These are phyloP conservation scores for Dascyllus trimaculatus DNA, from an alignment of 2,113 vertebrate genomes.

Conservation along the genomic window DNA sequence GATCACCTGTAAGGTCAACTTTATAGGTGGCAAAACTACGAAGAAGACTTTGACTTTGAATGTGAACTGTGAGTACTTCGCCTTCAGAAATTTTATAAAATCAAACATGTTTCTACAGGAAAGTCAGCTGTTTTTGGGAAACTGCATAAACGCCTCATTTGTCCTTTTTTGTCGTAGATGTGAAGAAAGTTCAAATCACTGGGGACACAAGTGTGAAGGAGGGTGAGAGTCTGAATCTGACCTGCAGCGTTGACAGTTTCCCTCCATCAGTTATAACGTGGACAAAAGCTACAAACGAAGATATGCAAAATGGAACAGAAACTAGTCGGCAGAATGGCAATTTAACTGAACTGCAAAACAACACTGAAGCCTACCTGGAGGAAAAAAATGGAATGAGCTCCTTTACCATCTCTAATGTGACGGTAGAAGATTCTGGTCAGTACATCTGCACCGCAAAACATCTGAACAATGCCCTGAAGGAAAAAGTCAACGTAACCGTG, in stretches of 20 bases:
- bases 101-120: no score
- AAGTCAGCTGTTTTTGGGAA: no score
- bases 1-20: slow-evolving; percentile 58
- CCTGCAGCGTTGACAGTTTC: slow-evolving; percentile 55
- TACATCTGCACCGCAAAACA: slow-evolving; percentile 61
- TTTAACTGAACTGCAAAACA: background rate
- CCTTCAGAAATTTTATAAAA: background rate
- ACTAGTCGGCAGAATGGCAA: background rate
- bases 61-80: slow-evolving; percentile 59
- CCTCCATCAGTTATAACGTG: slow-evolving; percentile 49
- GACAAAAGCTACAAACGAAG: background rate
- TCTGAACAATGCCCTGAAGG: background rate
- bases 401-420: slow-evolving; percentile 25
- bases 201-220: slow-evolving; percentile 28
- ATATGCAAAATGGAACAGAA: slow-evolving; percentile 1
- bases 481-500: slow-evolving; percentile 21
- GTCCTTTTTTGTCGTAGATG: slow-evolving; percentile 18
- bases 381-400: background rate
- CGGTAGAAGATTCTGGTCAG: slow-evolving; percentile 15
- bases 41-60: slow-evolving; percentile 25
- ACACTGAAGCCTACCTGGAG: background rate
- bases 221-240: slow-evolving; percentile 51
- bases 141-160: background rate
- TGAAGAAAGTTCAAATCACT: slow-evolving; percentile 1
- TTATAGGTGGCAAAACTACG: background rate